Base-by-base conservation (phyloP, 2,113 vertebrate species). In the Gila orcuttii region DNA sequence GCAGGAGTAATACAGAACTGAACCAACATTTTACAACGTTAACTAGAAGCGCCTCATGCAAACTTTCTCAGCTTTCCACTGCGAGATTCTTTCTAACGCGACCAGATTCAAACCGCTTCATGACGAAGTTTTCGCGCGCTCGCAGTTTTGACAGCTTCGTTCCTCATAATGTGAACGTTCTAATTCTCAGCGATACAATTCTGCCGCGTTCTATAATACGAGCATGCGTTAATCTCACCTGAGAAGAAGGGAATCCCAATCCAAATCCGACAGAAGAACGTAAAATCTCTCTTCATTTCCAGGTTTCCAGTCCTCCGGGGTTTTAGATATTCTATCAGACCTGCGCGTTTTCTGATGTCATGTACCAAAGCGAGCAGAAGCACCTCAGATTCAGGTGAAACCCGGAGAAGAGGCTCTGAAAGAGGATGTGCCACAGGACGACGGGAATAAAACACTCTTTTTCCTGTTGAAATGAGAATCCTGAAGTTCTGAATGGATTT, bases 281-380 rank as follows among this genome's bases (percentile, higher is more conserved):
- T 93, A 86, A 92, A 93, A 88, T 95, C 94, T 93, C 94, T 96
- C 96, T 95, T 96, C 97, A 97, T 97, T 95, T 96, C 96, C 96
- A 94, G 94, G 90, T 93, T 91, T 94, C 92, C 92, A 93, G 91
- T 77, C 87, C 90, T 90, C 83, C 52, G 89, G 77, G 82, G 79
- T 87, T 89, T 86, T 39, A 89, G 86, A 88, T 82, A 86, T 85
- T 89, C 81, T 50, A 66, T 11, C 83, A 87, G 84, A 84, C 28
- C 79, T 52, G 25, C 33, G 66, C 33, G 75, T 86, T 87, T 85
- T 4, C 68, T 69, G 82, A 62, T 78, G 86, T 86, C 69, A 89
- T 87, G 86, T 23, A 86, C 62, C 31, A 79, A 52, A 83, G 78
- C 31, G 39, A 55, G 59, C 78, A 86, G 87, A 84, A 88, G 68